These are phyloP conservation scores for Psylliodes chrysocephalus DNA, from an alignment of 2,888 invertebrate species.

Conservation along the genomic window DNA sequence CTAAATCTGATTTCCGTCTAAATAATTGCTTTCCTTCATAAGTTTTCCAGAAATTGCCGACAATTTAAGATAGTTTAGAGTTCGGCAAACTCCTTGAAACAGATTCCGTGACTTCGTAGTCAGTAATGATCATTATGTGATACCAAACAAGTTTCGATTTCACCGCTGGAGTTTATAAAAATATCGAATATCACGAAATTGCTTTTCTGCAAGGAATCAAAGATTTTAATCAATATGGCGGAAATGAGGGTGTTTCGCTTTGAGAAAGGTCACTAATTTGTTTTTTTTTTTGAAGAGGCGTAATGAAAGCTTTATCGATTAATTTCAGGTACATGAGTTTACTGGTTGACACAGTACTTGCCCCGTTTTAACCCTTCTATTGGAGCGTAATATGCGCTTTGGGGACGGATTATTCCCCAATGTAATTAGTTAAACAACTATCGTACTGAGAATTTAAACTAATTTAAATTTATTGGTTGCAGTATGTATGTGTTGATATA, in stretches of 20 bases:
- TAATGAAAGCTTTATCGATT: too few relatives aligned
- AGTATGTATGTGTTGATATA: too few relatives aligned
- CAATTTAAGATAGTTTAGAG: conserved; percentile 30
- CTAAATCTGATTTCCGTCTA: conserved; percentile 11
- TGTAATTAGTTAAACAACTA: too few relatives aligned
- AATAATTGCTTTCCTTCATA: conserved; percentile 20
- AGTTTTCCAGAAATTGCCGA: conserved; percentile 27
- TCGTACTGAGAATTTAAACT: too few relatives aligned
- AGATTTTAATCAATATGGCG: conserved; percentile 10
- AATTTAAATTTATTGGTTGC: too few relatives aligned
- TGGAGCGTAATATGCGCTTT: too few relatives aligned
- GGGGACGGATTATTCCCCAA: too few relatives aligned
- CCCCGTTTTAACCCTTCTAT: too few relatives aligned
- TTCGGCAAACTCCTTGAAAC: conserved; percentile 33
- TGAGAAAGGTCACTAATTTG: too few relatives aligned
- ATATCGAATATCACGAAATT: conserved; percentile 11
- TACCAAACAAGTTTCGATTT: conserved; percentile 27
- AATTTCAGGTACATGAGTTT: too few relatives aligned
- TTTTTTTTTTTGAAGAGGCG: too few relatives aligned
- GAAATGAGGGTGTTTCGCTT: background rate
- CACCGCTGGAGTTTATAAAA: conserved; percentile 17
- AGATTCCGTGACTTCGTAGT: conserved; percentile 38
- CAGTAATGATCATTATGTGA: conserved; percentile 34
- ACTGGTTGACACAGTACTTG: too few relatives aligned
- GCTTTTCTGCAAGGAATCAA: background rate